A percentile compares a stretch with the other conserved stretches of the same genome.
Conservation (phyloP, 1,140 invertebrate genomes). For the Philotrypesis tridentata region DNA sequence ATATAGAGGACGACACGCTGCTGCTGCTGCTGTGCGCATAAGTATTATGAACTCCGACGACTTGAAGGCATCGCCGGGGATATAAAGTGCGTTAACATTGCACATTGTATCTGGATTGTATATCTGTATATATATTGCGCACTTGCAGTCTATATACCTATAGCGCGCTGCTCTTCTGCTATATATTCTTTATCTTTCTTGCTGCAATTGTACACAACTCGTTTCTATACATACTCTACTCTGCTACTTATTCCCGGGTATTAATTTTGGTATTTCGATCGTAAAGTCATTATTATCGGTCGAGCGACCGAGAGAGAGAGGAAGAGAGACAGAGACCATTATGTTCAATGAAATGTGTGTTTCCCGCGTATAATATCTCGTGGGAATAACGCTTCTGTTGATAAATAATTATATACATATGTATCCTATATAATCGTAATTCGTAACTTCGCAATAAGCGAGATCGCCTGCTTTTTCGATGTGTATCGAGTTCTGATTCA, state of each 20-base stretch:
- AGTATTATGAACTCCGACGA: neutral
- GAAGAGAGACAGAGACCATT: neutral
- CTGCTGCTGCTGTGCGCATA: neutral
- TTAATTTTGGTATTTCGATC: neutral
- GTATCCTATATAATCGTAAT: no score
- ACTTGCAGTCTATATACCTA: no score
- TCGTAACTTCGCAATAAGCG: no score
- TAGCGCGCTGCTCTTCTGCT: neutral
- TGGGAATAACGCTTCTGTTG: no score
- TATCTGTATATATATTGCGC: no score
- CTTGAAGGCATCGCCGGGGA: neutral
- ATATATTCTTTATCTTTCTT: neutral
- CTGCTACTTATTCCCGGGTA: neutral
- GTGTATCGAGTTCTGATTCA: no score
- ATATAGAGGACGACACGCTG: no score
- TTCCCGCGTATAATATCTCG: no score
- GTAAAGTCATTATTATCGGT: neutral
- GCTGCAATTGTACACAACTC: neutral
- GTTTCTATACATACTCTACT: no score
- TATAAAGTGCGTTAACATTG: neutral
- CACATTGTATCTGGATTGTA: no score
- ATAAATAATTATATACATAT: no score
- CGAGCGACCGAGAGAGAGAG: neutral
- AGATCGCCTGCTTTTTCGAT: no score
- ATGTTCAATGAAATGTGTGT: neutral